A percentile compares a stretch with the other conserved stretches of the same genome.
phyloP scores from a whole-genome alignment of 2,797 vertebrate genomes.

The Tokudaia muenninki region DNA sequence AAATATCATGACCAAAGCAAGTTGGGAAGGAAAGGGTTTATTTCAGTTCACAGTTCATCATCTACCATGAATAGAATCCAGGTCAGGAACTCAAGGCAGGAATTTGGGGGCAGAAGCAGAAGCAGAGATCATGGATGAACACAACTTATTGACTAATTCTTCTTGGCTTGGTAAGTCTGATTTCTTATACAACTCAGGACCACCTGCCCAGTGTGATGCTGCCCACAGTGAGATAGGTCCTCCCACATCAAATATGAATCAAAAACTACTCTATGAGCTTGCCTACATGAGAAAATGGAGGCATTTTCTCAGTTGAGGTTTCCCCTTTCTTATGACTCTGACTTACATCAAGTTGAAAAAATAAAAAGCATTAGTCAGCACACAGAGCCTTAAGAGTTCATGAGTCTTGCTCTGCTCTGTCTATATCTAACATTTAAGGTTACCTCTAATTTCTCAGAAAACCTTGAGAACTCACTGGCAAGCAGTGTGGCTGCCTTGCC shows the following conservation, averaged over 20 bases:
- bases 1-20: neutral
- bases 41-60: neutral
- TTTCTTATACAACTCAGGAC: neutral
- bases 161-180: neutral
- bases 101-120: neutral
- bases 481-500: neutral
- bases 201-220: neutral
- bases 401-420: neutral
- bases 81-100: neutral
- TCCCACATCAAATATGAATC: neutral
- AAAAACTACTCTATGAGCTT: neutral
- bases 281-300: too few relatives aligned
- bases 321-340: neutral
- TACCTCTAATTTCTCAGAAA: conserved; percentile 62
- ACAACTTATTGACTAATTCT: neutral
- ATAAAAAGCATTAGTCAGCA: neutral
- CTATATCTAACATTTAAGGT: neutral
- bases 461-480: neutral
- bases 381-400: neutral
- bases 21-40: neutral
- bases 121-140: neutral
- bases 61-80: neutral
- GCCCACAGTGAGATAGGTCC: neutral
- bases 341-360: neutral
- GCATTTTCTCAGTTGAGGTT: neutral